Evolutionary conservation across 1,140 invertebrate species (phyloP), one percentile per base, ranked within the genome.

Genomic region (Saxidomus purpurata): DNA sequence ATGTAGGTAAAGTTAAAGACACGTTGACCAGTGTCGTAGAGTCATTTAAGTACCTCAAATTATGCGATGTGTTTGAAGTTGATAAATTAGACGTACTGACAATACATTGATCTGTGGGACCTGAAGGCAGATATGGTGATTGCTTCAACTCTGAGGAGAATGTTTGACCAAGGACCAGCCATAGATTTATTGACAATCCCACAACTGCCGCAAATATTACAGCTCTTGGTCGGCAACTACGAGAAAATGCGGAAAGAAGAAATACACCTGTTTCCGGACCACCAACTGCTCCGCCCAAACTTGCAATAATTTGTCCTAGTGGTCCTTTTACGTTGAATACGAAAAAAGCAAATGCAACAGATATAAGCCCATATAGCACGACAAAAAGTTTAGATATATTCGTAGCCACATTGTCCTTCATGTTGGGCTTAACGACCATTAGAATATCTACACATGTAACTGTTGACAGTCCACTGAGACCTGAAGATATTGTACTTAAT

Each of bases 311-410:
- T 59, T 86, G 67, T 59, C 71, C 74, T 1, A 86, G 22, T 38
- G 69, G 74, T 22, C 83, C 83, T 28, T 74, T 38, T 0, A 86
- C 71, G 31, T 76, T 86, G 0, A 67, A 49, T 19, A 76, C 15
- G 9, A 86, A 36, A 25, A 76, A 74, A 15, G 83, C 74, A 13
- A 76, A 34, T 28, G 13, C 31, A 3, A 55, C 38, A n/a, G 83
- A 76, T 0, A 86, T 40, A 17, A 31, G n/a, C 8, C 83, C 83
- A 67, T 55, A 86, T 1, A 77, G 28, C 4, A 86, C 8, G n/a
- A 86, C 83, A 76, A 76, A 76, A 59, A 86, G 22, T 34, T 86
- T 86, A 11, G 83, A 74, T 61, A 86, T 74, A 34, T 74, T 76
- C n/a, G 83, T 86, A 0, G 69, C 69, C 40, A 38, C 61, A 22